Evolutionary conservation across 2,113 vertebrate genomes (phyloP).

Genomic region (Notiomystis cincta): DNA sequence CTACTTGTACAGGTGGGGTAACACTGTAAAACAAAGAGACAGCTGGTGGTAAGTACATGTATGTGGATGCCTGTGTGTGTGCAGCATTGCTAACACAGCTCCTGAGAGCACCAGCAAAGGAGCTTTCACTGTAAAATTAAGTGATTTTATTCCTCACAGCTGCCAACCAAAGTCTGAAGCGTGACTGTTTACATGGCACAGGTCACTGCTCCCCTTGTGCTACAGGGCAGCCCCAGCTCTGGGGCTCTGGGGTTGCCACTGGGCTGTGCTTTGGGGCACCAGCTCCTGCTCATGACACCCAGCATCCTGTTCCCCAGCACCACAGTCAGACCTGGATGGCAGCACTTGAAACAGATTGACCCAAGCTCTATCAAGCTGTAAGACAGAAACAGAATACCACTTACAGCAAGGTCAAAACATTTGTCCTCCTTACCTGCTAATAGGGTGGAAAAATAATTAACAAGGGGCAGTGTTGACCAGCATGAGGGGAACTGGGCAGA

Average conservation of each 20-base stretch:
- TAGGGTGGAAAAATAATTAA: neutral
- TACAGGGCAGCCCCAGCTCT: neutral
- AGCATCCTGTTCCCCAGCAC: neutral
- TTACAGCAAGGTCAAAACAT: neutral
- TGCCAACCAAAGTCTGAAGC: neutral
- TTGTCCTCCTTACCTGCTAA: neutral
- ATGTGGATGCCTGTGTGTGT: neutral
- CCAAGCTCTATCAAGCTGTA: neutral
- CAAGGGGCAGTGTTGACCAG: neutral
- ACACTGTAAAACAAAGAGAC: neutral
- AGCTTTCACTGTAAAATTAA: neutral
- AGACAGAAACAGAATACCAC: neutral
- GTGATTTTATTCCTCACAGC: neutral
- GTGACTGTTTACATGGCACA: neutral
- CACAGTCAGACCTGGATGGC: neutral
- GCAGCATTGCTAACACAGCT: neutral
- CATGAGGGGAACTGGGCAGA: neutral
- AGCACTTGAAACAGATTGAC: neutral
- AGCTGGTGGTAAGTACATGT: neutral
- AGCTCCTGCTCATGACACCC: neutral
- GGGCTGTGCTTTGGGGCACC: neutral
- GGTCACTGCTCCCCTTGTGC: accelerated
- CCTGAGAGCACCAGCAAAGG: neutral
- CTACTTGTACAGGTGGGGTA: neutral
- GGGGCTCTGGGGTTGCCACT: neutral